These are phyloP conservation scores for Andrena flavipes DNA, from an alignment of 2,888 invertebrate genomes.

Conservation along the genomic window DNA sequence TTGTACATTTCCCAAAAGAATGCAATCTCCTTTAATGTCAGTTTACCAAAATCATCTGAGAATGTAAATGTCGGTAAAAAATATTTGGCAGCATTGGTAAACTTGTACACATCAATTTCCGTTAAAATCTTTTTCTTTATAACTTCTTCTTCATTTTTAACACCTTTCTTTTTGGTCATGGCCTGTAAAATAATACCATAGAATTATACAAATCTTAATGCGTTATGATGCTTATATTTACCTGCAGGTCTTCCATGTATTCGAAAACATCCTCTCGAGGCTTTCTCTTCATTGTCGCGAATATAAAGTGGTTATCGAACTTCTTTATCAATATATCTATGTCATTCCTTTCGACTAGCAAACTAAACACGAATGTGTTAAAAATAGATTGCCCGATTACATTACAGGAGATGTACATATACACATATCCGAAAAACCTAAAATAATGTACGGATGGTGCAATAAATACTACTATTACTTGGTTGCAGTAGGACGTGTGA, in stretches of 20 bases:
- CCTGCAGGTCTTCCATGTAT: conserved; percentile 40
- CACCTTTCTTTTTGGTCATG: not conserved
- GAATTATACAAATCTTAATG: not conserved
- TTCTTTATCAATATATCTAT: conserved; percentile 31
- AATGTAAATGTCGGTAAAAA: conserved; percentile 26
- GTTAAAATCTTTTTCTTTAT: conserved; percentile 29
- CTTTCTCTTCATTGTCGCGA: conserved; percentile 14
- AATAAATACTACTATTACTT: too few species aligned
- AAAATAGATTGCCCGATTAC: conserved; percentile 40
- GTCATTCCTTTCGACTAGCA: not conserved
- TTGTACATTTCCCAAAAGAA: conserved; percentile 33
- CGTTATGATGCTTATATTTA: conserved; percentile 11
- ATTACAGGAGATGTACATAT: too few species aligned
- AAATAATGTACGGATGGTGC: too few species aligned
- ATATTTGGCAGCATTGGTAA: conserved; percentile 4
- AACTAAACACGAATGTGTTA: conserved; percentile 21
- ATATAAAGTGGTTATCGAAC: conserved; percentile 44
- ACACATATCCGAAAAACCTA: too few species aligned
- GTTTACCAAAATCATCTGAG: conserved; percentile 10
- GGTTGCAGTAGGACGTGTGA: too few species aligned
- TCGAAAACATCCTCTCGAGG: conserved; percentile 15
- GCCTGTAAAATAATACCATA: conserved; percentile 12
- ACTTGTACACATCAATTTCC: conserved; percentile 18
- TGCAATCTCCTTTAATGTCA: conserved; percentile 38
- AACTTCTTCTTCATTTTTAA: not conserved